These are phyloP conservation scores for roundworm (Caenorhabditis elegans) DNA, from an alignment of 1,140 invertebrate genomes.

Conservation along the genomic window DNA sequence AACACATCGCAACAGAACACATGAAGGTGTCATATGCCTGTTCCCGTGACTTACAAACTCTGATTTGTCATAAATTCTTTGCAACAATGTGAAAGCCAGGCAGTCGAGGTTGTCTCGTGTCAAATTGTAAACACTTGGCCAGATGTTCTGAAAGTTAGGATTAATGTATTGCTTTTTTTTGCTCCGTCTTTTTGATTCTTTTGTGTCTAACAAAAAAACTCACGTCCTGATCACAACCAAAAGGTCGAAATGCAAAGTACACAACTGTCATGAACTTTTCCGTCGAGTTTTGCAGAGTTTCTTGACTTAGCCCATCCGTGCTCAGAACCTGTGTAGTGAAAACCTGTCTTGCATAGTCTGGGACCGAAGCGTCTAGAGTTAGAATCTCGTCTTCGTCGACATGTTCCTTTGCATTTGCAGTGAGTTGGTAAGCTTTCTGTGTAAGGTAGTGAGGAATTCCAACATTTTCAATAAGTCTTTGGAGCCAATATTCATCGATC, in stretches of 20 bases:
- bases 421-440: neutral
- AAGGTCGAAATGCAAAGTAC: neutral
- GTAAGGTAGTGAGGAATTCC: neutral
- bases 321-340: neutral
- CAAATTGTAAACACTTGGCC: conserved; percentile 19
- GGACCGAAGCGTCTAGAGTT: neutral
- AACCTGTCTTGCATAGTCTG: neutral
- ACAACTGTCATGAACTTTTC: neutral
- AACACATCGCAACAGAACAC: no score
- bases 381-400: neutral
- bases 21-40: no score
- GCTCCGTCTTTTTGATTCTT: no score
- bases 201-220: no score
- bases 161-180: neutral
- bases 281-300: neutral
- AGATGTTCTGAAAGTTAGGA: neutral
- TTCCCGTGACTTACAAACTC: neutral
- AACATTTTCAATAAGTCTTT: neutral
- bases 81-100: conserved; percentile 7
- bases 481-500: neutral
- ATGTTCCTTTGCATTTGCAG: neutral
- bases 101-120: neutral
- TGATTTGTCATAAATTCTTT: conserved; percentile 1
- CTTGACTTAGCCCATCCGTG: neutral
- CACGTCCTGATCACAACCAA: conserved; percentile 14